phyloP scores from a whole-genome alignment of 2,797 vertebrate species.

The Clamator glandarius region DNA sequence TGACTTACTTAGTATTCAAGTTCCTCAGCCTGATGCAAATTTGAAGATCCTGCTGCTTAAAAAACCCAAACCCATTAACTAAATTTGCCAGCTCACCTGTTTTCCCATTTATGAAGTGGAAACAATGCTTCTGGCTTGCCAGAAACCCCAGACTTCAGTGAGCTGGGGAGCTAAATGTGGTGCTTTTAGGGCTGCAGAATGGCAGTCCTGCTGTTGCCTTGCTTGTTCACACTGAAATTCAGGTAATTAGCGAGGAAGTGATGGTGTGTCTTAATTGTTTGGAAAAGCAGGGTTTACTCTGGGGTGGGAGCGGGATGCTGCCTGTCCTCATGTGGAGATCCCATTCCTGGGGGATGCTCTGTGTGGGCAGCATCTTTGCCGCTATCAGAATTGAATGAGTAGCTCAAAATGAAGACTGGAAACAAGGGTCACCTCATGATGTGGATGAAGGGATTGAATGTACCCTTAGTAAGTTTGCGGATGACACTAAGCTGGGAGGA shows the following conservation, averaged over 20 bases:
- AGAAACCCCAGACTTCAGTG: not conserved
- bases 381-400: not conserved
- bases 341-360: accelerated
- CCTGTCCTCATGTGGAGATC: not conserved
- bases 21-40: not conserved
- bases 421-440: not conserved
- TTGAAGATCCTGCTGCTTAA: not conserved
- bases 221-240: not conserved
- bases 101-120: accelerated
- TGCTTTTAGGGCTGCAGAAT: not conserved
- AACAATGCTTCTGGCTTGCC: not conserved
- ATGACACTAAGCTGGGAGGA: too few relatives aligned
- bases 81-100: not conserved
- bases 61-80: not conserved
- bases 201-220: accelerated
- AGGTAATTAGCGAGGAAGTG: not conserved
- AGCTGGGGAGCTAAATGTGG: not conserved
- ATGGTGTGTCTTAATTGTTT: not conserved
- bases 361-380: not conserved
- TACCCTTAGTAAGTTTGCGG: too few relatives aligned
- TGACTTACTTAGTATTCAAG: not conserved
- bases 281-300: not conserved
- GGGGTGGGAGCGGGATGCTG: not conserved
- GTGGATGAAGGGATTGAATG: too few relatives aligned
- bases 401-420: not conserved